Evolutionary conservation across 1,140 invertebrate genomes (phyloP).

Genomic region (Notospermus geniculatus): DNA sequence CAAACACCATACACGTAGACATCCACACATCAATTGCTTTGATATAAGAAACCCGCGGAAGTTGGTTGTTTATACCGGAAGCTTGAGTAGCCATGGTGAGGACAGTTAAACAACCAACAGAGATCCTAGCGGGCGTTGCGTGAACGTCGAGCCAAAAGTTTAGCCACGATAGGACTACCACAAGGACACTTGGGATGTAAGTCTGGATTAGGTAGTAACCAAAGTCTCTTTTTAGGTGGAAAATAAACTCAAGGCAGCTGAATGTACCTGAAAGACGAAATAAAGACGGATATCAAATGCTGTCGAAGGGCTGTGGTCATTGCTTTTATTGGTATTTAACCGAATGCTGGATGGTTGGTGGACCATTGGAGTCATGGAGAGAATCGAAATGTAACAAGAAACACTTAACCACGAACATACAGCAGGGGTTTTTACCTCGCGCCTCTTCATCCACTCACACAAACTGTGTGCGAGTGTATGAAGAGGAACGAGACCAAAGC

Average conservation of each 20-base stretch:
- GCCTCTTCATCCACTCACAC: too few relatives aligned
- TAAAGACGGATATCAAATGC: too few relatives aligned
- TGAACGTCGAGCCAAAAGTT: constrained; percentile 78
- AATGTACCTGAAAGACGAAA: background rate
- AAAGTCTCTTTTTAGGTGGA: constrained; percentile 82
- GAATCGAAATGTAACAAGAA: too few relatives aligned
- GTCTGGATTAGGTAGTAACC: constrained; percentile 89
- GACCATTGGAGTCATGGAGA: too few relatives aligned
- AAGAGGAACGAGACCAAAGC: too few relatives aligned
- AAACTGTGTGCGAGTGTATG: too few relatives aligned
- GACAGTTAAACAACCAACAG: constrained; percentile 60
- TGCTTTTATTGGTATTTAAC: too few relatives aligned
- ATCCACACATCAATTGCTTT: constrained; percentile 88
- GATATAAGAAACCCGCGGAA: constrained; percentile 67
- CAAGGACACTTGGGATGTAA: constrained; percentile 86
- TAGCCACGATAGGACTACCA: constrained; percentile 91
- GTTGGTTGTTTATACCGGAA: constrained; percentile 57
- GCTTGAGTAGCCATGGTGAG: constrained; percentile 61
- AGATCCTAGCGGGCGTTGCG: constrained; percentile 60
- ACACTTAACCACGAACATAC: too few relatives aligned
- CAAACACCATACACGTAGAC: constrained; percentile 87
- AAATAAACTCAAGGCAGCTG: constrained; percentile 76
- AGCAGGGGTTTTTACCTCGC: too few relatives aligned
- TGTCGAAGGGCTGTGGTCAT: too few relatives aligned
- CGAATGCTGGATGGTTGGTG: too few relatives aligned